phyloP scores from a whole-genome alignment of 2,113 vertebrate genomes.

The Anseranas semipalmata region DNA sequence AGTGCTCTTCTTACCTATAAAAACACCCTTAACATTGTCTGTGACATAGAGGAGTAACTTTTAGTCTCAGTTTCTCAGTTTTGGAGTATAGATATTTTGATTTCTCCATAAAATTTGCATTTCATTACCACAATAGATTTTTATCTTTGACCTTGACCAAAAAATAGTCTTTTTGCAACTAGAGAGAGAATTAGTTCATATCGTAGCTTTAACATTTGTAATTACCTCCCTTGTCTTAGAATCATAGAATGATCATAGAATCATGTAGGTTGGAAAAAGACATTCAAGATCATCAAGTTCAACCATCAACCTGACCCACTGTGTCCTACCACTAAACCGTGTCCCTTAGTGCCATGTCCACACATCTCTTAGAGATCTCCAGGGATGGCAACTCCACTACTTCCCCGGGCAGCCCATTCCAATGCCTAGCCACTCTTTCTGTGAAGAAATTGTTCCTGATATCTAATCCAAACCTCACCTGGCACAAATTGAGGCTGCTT shows the following conservation, averaged over 20 bases:
- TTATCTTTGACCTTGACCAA: neutral
- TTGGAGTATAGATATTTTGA: neutral
- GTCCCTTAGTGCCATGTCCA: neutral
- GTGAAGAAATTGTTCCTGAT: neutral
- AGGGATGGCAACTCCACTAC: neutral
- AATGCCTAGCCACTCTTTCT: neutral
- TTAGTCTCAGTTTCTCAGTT: neutral
- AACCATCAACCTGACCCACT: neutral
- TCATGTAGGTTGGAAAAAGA: neutral
- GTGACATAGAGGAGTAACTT: neutral
- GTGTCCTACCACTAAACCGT: no score
- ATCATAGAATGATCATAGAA: neutral
- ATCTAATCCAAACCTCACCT: neutral
- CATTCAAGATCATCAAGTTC: neutral
- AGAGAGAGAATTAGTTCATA: neutral
- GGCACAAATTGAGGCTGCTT: no score
- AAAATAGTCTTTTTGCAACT: neutral
- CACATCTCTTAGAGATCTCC: neutral
- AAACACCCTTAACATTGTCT: neutral
- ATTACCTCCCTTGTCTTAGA: neutral
- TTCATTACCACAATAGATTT: neutral
- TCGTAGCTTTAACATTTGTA: neutral
- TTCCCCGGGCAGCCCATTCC: neutral
- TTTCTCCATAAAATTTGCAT: neutral
- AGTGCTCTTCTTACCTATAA: neutral